Conservation (phyloP, 2,113 vertebrate genomes). For the Vireo altiloquus region DNA sequence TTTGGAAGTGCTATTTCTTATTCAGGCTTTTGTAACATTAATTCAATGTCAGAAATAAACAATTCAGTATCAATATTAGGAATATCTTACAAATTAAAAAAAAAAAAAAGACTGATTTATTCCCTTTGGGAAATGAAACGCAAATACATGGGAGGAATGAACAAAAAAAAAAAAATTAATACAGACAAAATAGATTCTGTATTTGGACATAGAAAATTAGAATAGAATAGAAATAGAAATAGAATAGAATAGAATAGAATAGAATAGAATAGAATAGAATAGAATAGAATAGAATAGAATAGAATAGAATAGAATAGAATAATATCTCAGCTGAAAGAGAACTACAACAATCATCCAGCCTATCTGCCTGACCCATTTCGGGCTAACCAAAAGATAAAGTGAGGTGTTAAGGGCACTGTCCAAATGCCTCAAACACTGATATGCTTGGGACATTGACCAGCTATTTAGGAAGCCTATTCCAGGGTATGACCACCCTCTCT, state of each 20-base stretch:
- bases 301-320: neutral
- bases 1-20: neutral
- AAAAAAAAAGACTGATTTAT: neutral
- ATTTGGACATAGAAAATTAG: neutral
- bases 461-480: neutral
- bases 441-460: accelerated
- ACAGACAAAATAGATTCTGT: neutral
- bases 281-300: neutral
- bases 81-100: neutral
- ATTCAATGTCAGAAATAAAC: neutral
- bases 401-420: neutral
- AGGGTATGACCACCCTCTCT: neutral
- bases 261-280: neutral
- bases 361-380: neutral
- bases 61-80: neutral
- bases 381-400: neutral
- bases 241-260: neutral
- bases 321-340: neutral
- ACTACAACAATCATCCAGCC: neutral
- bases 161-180: neutral
- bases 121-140: neutral
- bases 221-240: neutral
- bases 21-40: neutral
- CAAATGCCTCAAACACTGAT: neutral
- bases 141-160: neutral